Conservation (phyloP, 2,888 invertebrate genomes). For the Oscheius sp. region DNA sequence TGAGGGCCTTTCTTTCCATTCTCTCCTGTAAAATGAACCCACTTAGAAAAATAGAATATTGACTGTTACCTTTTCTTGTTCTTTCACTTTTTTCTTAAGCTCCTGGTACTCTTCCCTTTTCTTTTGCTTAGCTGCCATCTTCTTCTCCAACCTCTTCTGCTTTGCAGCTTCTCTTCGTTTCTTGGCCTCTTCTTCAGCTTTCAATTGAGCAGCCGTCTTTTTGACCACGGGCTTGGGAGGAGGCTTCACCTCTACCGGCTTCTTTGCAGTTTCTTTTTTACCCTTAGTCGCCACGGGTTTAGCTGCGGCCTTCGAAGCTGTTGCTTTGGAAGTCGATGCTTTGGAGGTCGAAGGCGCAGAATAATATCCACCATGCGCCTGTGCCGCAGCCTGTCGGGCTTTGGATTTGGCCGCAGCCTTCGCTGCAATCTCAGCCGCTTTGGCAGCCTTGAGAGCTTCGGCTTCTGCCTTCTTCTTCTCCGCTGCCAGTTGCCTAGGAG, state of each 20-base stretch:
- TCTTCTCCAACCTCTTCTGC: not conserved
- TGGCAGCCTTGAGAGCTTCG: not conserved
- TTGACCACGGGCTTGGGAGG: not conserved
- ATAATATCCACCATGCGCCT: not conserved
- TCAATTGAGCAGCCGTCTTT: not conserved
- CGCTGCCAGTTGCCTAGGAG: not conserved
- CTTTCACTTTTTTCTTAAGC: not conserved
- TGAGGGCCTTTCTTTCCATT: not conserved
- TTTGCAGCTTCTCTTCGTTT: not conserved
- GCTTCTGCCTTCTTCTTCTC: conserved; percentile 9
- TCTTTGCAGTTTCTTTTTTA: not conserved
- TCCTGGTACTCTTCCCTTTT: not conserved
- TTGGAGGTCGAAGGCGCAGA: not conserved
- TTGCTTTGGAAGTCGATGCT: not conserved
- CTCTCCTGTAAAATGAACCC: too few species aligned
- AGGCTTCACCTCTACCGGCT: not conserved
- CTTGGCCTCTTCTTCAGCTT: not conserved
- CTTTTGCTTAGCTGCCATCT: not conserved
- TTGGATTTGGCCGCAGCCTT: not conserved
- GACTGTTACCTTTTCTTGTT: not conserved
- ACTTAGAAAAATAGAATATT: not conserved
- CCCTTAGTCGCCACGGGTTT: not conserved
- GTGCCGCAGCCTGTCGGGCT: not conserved
- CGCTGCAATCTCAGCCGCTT: not conserved
- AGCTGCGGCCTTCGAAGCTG: not conserved